These are phyloP conservation scores for Lycaena phlaeas DNA, from an alignment of 2,888 invertebrate genomes.

Conservation along the genomic window DNA sequence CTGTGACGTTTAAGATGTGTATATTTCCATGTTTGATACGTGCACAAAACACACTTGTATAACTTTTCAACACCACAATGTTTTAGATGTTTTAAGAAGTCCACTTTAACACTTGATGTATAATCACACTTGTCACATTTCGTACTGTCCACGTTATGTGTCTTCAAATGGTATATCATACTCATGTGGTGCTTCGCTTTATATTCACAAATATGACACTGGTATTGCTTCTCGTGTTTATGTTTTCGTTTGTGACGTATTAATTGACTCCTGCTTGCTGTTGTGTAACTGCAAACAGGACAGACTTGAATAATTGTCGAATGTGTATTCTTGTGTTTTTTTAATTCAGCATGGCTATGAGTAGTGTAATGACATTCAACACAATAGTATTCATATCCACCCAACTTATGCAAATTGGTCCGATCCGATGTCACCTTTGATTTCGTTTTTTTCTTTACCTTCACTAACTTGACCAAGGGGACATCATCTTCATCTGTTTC, in stretches of 20 bases:
- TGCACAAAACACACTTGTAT: slow-evolving; percentile 28
- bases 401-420: slow-evolving; percentile 23
- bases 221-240: slow-evolving; percentile 32
- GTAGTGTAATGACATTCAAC: slow-evolving; percentile 29
- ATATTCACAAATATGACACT: slow-evolving; percentile 44
- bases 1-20: slow-evolving; percentile 33
- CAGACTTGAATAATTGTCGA: slow-evolving; percentile 34
- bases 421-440: slow-evolving; percentile 11
- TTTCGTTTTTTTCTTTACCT: slow-evolving; percentile 17
- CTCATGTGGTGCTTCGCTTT: slow-evolving; percentile 47
- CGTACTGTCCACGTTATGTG: slow-evolving; percentile 24
- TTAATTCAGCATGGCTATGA: slow-evolving; percentile 17
- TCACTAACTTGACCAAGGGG: slow-evolving; percentile 37
- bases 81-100: slow-evolving; percentile 16
- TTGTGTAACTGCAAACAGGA: slow-evolving; percentile 37
- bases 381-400: slow-evolving; percentile 34
- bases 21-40: slow-evolving; percentile 28
- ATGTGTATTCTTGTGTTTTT: slow-evolving; percentile 23
- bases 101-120: slow-evolving; percentile 12
- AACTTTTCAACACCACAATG: slow-evolving; percentile 8
- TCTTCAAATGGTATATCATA: slow-evolving; percentile 42
- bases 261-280: slow-evolving; percentile 34
- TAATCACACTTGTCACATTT: slow-evolving; percentile 25
- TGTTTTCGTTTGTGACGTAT: slow-evolving; percentile 40
- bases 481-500: slow-evolving; percentile 55